A percentile compares a stretch with the other conserved stretches of the same genome.
phyloP scores from a whole-genome alignment of 2,797 vertebrate species.

The Crenichthys baileyi region DNA sequence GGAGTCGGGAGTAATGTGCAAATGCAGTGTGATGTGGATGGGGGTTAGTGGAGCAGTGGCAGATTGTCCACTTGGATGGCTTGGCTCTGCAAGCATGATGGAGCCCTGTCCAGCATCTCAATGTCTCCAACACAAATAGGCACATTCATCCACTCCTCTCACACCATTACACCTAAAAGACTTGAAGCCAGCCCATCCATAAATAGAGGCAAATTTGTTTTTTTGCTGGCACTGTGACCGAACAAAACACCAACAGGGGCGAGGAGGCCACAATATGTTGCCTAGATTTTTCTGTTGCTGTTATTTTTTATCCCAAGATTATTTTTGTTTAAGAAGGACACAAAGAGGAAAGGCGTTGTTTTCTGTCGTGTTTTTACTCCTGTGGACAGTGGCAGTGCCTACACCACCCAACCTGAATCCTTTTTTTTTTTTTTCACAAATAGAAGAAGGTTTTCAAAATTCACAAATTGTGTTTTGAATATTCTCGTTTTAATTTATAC shows the following conservation, averaged over 20 bases:
- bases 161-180: conserved; percentile 84
- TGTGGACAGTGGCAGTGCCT: conserved; percentile 25
- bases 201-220: conserved; percentile 77
- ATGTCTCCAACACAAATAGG: conserved; percentile 84
- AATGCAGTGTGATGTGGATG: conserved; percentile 64
- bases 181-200: conserved; percentile 75
- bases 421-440: too few relatives aligned
- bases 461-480: neutral
- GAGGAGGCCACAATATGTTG: conserved; percentile 41
- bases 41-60: conserved; percentile 78
- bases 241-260: conserved; percentile 58
- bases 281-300: conserved; percentile 22
- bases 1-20: conserved; percentile 61
- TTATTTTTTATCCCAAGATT: conserved; percentile 24
- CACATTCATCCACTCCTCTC: conserved; percentile 85
- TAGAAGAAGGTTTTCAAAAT: too few relatives aligned
- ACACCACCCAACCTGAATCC: neutral
- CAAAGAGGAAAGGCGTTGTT: conserved; percentile 24
- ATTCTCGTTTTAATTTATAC: neutral
- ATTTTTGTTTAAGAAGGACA: conserved; percentile 47
- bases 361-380: conserved; percentile 42
- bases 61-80: conserved; percentile 81
- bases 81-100: conserved; percentile 79
- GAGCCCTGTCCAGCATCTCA: conserved; percentile 80
- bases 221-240: conserved; percentile 50